These are phyloP conservation scores for Phycodurus eques DNA, from an alignment of 2,113 vertebrate genomes.

Conservation along the genomic window DNA sequence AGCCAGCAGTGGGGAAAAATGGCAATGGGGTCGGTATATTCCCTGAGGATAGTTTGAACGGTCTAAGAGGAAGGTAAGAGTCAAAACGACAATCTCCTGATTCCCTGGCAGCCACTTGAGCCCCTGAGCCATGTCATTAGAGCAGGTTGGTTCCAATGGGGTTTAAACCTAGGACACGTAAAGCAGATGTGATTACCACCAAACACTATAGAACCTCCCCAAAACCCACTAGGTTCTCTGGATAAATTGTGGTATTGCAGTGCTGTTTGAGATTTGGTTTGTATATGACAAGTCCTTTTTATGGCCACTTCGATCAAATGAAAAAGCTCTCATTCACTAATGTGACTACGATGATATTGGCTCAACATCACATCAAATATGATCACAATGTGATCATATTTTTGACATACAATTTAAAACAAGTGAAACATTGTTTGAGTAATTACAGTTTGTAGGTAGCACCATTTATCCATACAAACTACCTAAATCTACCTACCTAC, in stretches of 20 bases:
- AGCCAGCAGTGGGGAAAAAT: neutral
- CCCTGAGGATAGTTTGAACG: neutral
- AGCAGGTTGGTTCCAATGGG: neutral
- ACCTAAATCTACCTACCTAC: neutral
- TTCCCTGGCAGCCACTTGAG: neutral
- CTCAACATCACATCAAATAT: too few species aligned
- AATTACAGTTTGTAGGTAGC: too few species aligned
- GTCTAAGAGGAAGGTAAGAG: neutral
- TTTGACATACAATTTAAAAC: neutral
- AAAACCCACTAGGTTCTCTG: neutral
- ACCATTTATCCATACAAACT: neutral
- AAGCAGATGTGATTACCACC: conserved; percentile 2
- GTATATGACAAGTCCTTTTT: neutral
- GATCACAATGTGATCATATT: too few species aligned
- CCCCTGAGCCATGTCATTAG: neutral
- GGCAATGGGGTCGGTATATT: neutral
- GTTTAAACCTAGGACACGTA: neutral
- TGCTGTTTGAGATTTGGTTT: neutral
- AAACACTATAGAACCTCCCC: neutral
- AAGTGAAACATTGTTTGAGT: too few species aligned
- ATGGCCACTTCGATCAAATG: too few species aligned
- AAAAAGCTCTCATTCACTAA: neutral
- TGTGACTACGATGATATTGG: neutral
- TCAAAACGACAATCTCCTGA: conserved; percentile 1
- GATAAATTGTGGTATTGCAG: neutral